phyloP scores from a whole-genome alignment of 1,140 invertebrate genomes.

The Bombus ignitus region DNA sequence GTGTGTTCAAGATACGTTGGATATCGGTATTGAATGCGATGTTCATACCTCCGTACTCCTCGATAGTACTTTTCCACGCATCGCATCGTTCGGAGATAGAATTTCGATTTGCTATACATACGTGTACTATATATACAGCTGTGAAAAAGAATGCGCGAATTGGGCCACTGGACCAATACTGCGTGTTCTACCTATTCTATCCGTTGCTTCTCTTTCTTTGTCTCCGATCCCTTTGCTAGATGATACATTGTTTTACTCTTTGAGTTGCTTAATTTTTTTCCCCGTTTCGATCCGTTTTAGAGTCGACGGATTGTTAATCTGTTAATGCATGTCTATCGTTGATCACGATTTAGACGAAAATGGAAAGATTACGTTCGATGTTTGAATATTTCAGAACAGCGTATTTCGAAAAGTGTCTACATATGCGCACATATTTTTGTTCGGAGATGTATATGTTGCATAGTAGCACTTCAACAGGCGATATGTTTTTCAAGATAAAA shows the following conservation, averaged over 20 bases:
- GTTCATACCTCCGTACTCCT: constrained; percentile 57
- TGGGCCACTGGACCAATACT: constrained; percentile 65
- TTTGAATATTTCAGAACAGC: background rate
- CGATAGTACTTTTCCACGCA: constrained; percentile 55
- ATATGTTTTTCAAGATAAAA: too few relatives aligned
- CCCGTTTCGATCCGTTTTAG: background rate
- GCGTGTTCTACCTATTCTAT: constrained; percentile 16
- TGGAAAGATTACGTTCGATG: background rate
- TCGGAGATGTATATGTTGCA: too few relatives aligned
- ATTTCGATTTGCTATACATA: constrained; percentile 64
- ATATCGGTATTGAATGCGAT: constrained; percentile 62
- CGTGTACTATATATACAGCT: constrained; percentile 34
- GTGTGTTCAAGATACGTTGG: constrained; percentile 27
- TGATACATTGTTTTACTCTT: constrained; percentile 1
- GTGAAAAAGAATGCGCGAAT: constrained; percentile 64
- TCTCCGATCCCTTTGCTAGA: background rate
- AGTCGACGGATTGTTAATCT: background rate
- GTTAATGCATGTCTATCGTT: background rate
- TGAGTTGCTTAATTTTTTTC: background rate
- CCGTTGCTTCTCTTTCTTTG: background rate
- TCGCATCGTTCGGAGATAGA: constrained; percentile 61
- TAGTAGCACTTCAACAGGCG: too few relatives aligned
- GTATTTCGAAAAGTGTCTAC: background rate
- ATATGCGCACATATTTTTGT: background rate
- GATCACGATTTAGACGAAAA: background rate